phyloP scores from a whole-genome alignment of 2,888 invertebrate genomes.

The Charanyca ferruginea region DNA sequence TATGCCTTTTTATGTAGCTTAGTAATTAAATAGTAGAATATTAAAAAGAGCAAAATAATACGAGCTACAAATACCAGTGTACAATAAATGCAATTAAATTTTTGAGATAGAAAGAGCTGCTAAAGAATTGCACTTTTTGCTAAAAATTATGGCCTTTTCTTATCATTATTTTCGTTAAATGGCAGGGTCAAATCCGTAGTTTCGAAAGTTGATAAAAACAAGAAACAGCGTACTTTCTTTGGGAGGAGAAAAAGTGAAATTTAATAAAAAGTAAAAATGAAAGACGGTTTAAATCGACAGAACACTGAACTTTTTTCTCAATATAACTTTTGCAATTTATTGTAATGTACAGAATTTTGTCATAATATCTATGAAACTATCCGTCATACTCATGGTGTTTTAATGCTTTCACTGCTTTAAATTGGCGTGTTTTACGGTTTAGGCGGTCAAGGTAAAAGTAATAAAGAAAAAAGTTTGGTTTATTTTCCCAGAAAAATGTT shows the following conservation, averaged over 20 bases:
- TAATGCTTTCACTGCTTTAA: slow-evolving; percentile 46
- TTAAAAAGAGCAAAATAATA: too few relatives aligned
- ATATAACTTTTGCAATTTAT: slow-evolving; percentile 40
- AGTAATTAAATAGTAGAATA: too few relatives aligned
- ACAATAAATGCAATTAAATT: neutral
- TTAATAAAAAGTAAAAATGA: slow-evolving; percentile 69
- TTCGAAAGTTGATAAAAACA: slow-evolving; percentile 64
- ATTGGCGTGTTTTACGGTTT: neutral
- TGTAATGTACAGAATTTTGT: slow-evolving; percentile 11
- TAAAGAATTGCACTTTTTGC: neutral
- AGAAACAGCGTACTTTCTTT: slow-evolving; percentile 72
- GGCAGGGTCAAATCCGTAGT: slow-evolving; percentile 14
- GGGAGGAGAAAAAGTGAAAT: slow-evolving; percentile 78
- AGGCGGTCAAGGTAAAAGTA: neutral
- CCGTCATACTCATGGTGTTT: neutral
- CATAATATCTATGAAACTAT: slow-evolving; percentile 21
- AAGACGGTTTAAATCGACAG: slow-evolving; percentile 38
- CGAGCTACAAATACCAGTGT: neutral
- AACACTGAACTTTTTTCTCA: slow-evolving; percentile 41
- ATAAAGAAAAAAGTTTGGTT: neutral
- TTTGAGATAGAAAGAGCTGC: neutral
- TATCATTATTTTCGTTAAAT: slow-evolving; percentile 4
- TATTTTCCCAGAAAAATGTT: slow-evolving; percentile 9
- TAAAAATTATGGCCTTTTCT: slow-evolving; percentile 5
- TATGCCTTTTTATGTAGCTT: too few relatives aligned